Evolutionary conservation across 2,113 vertebrate genomes (phyloP), one percentile per base, ranked within the genome.

Genomic region (Rhadina sibilatrix): DNA sequence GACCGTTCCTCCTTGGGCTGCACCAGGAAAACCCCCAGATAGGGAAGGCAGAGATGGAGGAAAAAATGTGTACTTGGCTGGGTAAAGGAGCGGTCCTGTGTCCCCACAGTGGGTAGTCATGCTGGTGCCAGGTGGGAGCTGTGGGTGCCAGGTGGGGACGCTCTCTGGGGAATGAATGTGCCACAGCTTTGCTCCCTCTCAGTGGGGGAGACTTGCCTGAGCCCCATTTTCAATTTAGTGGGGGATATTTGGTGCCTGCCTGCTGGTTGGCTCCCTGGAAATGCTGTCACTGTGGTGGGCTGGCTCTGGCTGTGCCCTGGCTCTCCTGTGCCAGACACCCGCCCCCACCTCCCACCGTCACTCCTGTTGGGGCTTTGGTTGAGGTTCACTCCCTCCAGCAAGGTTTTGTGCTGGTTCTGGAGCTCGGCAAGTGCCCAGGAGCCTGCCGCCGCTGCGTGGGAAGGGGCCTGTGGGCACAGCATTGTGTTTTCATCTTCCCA

Each of bases 21-120:
- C 57, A 14, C 53, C 0, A 87, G 96, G 93, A 93, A 94, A 97
- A 50, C 68, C 88, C 87, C 83, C 22, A 1, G 60, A 61, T 1
- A 72, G 47, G 38, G 63, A 54, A 82, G 49, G 61, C 65, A 60
- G 76, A 54, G 66, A 69, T 65, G 71, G 37, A 80, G 75, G 59
- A 30, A 42, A 42, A 52, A 75, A 47, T 0, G 0, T 0, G 0
- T 71, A 53, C 38, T 56, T 0, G 2, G 20, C 46, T 53, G 68
- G 66, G 16, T 37, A n/a, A 47, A 30, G 23, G n/a, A 77, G 37
- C 0, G 0, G 30, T 59, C 16, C 75, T 1, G 0, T 83, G 61
- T 9, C 49, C 56, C 12, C 1, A 2, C 1, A 4, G 66, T 0
- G 38, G 37, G 31, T 28, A 71, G 44, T 37, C 1, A 5, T 47